Percentiles rank a stretch among this genome's conserved stretches.
Conservation (phyloP, 2,888 invertebrate genomes). For the Limnephilus marmoratus region DNA sequence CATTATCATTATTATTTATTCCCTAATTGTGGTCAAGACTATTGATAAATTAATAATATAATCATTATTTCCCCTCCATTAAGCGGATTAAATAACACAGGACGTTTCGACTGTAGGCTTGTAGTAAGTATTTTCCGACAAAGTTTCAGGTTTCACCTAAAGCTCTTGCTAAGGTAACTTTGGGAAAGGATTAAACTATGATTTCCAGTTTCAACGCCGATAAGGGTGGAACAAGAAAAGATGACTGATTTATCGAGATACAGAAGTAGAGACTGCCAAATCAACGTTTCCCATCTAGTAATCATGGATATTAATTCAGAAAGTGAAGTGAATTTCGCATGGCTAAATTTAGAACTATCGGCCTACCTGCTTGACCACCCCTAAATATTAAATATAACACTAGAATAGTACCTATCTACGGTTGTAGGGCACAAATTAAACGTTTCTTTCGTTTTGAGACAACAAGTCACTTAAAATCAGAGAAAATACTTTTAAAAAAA, state of each 20-base stretch:
- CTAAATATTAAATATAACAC: neutral
- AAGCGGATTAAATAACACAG: neutral
- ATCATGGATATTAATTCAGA: neutral
- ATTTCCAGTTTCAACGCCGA: neutral
- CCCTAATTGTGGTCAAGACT: neutral
- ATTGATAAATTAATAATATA: neutral
- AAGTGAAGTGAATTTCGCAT: neutral
- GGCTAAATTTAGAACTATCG: neutral
- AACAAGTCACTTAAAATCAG: no score
- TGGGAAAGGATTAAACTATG: neutral
- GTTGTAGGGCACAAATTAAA: neutral
- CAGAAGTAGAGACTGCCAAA: neutral
- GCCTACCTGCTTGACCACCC: neutral
- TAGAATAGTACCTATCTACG: neutral
- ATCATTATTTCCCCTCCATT: neutral
- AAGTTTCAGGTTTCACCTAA: neutral
- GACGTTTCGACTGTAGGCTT: neutral
- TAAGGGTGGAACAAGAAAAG: neutral
- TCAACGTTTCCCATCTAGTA: neutral
- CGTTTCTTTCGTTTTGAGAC: no score
- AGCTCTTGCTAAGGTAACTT: neutral
- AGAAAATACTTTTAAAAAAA: no score
- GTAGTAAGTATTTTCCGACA: neutral
- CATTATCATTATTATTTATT: neutral
- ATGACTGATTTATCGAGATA: neutral